Conservation (phyloP, 2,888 invertebrate species). For the Gisinianus flammeolus region DNA sequence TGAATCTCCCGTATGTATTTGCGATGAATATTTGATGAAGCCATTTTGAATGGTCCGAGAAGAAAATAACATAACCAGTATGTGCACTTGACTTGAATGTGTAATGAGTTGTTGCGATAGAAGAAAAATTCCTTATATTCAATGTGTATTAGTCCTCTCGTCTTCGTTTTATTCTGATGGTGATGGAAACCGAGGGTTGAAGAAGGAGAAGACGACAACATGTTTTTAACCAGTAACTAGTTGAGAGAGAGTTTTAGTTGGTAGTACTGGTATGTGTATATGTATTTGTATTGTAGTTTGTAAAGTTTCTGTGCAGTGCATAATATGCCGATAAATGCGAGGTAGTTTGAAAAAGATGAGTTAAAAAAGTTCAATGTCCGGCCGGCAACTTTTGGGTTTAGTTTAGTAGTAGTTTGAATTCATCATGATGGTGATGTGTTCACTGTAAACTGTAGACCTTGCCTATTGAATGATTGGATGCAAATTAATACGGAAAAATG, state of each 20-base stretch:
- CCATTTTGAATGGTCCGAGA: slow-evolving; percentile 34
- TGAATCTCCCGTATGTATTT: slow-evolving; percentile 37
- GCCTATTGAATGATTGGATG: slow-evolving; percentile 30
- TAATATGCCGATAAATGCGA: neutral
- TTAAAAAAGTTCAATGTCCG: slow-evolving; percentile 39
- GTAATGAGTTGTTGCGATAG: slow-evolving; percentile 42
- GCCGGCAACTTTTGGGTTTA: slow-evolving; percentile 37
- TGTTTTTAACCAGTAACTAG: neutral
- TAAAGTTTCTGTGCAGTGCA: neutral
- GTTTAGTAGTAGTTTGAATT: slow-evolving; percentile 8
- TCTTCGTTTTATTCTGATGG: too few relatives aligned
- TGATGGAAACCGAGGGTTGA: neutral
- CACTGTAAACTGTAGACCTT: slow-evolving; percentile 5
- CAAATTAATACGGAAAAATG: slow-evolving; percentile 33
- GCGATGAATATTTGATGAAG: slow-evolving; percentile 42
- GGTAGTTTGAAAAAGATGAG: slow-evolving; percentile 28
- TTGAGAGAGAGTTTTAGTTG: neutral
- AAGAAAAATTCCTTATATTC: slow-evolving; percentile 32
- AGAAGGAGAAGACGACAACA: neutral
- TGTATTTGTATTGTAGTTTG: too few relatives aligned
- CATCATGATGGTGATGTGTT: neutral
- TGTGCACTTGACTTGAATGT: slow-evolving; percentile 38
- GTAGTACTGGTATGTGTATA: neutral
- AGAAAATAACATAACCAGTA: slow-evolving; percentile 40
- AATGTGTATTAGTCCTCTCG: too few relatives aligned